These are phyloP conservation scores for Cygnus atratus DNA, from an alignment of 2,113 vertebrate species.

Conservation along the genomic window DNA sequence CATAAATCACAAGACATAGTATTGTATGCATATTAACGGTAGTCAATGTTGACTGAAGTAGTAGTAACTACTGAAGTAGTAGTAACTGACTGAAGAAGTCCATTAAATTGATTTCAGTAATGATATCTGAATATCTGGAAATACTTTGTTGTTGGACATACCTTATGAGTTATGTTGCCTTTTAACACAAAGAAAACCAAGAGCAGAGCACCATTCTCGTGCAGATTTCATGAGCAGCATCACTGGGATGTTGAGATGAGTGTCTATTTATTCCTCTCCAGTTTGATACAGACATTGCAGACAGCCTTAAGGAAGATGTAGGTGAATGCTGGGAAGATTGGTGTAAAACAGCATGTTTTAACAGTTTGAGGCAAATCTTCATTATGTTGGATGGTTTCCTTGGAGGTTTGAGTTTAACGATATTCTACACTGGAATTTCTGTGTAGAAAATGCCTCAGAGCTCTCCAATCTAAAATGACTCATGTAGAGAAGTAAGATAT, in stretches of 20 bases:
- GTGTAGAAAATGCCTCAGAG: conserved; percentile 9
- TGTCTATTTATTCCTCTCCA: not conserved
- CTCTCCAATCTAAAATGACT: not conserved
- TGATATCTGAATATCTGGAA: not conserved
- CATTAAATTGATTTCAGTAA: not conserved
- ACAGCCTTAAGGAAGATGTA: not conserved
- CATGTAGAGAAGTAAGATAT: not conserved
- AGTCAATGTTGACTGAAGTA: not conserved
- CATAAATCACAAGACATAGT: not conserved
- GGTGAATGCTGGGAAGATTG: not conserved
- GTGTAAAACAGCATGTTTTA: not conserved
- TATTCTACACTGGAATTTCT: not conserved
- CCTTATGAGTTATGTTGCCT: not conserved
- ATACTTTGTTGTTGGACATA: not conserved
- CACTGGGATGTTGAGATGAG: not conserved
- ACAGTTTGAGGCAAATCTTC: not conserved
- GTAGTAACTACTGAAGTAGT: not conserved
- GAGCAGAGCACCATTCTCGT: not conserved
- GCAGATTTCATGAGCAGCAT: not conserved
- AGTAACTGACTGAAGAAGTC: not conserved
- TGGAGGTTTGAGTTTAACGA: not conserved
- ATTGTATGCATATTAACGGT: not conserved
- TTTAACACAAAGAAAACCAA: not conserved
- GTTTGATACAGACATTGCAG: not conserved
- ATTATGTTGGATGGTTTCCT: not conserved